Conservation (phyloP, 2,113 vertebrate genomes). For the Ameiurus melas region DNA sequence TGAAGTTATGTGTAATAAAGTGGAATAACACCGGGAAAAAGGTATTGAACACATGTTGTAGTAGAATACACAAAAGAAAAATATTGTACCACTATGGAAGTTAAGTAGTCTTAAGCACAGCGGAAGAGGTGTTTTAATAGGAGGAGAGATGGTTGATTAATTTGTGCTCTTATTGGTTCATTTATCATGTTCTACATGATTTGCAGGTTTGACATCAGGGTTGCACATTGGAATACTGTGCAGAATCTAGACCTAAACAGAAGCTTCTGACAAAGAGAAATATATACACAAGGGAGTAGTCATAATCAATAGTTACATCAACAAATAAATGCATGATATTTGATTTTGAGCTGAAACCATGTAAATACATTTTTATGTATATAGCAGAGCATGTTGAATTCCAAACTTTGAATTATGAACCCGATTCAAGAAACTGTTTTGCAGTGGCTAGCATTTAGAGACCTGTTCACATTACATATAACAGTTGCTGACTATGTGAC, state of each 20-base stretch:
- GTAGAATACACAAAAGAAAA: background rate
- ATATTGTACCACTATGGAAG: background rate
- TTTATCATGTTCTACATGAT: background rate
- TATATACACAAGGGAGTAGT: background rate
- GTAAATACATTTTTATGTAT: background rate
- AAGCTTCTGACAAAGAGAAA: background rate
- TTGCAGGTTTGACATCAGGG: background rate
- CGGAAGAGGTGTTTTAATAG: background rate
- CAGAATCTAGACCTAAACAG: background rate
- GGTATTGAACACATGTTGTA: background rate
- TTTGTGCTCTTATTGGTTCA: background rate
- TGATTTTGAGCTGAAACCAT: background rate
- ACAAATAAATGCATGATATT: background rate
- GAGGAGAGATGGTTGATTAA: background rate
- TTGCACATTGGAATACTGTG: background rate
- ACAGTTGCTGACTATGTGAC: background rate
- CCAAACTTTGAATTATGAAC: background rate
- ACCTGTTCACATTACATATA: background rate
- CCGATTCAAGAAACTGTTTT: background rate
- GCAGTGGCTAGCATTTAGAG: background rate
- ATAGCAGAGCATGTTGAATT: background rate
- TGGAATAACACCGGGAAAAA: too few relatives aligned
- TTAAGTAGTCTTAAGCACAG: background rate
- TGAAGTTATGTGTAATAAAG: too few relatives aligned
- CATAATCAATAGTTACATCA: background rate